Evolutionary conservation across 2,888 invertebrate species (phyloP).

Genomic region (Erebia aethiops): DNA sequence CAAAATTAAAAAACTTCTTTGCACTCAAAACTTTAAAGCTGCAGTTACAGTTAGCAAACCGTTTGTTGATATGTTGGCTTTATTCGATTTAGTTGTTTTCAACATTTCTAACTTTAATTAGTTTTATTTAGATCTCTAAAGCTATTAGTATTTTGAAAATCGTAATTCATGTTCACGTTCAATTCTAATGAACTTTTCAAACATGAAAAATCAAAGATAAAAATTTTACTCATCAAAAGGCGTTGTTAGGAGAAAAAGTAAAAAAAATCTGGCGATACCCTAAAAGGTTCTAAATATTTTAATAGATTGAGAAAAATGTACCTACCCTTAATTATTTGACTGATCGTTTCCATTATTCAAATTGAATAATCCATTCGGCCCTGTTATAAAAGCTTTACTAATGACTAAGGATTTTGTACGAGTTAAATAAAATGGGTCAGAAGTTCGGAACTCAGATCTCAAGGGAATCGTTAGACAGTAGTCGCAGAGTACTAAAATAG

Average conservation of each 20-base stretch:
- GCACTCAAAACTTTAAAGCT: neutral
- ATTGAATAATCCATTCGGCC: slow-evolving; percentile 21
- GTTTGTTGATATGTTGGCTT: neutral
- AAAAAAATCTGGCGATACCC: neutral
- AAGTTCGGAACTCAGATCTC: slow-evolving; percentile 6
- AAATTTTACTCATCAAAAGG: neutral
- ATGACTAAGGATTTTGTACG: slow-evolving; percentile 12
- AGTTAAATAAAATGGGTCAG: slow-evolving; percentile 20
- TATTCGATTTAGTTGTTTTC: neutral
- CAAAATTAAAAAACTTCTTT: neutral
- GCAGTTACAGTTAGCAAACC: neutral
- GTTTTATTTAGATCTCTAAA: neutral
- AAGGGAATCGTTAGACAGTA: neutral
- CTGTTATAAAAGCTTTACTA: slow-evolving; percentile 20
- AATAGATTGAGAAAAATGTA: slow-evolving; percentile 5
- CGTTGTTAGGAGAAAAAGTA: neutral
- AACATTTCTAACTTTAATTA: neutral
- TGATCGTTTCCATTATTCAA: slow-evolving; percentile 22
- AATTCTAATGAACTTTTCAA: neutral
- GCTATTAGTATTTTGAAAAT: neutral
- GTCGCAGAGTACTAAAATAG: neutral
- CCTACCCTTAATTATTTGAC: slow-evolving; percentile 11
- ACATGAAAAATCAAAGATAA: neutral
- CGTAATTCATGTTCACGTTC: too few species aligned
- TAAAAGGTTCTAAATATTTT: neutral